Percentiles rank a stretch among this genome's conserved stretches.
phyloP scores from a whole-genome alignment of 1,140 invertebrate species.

The Glossosoma conforme region DNA sequence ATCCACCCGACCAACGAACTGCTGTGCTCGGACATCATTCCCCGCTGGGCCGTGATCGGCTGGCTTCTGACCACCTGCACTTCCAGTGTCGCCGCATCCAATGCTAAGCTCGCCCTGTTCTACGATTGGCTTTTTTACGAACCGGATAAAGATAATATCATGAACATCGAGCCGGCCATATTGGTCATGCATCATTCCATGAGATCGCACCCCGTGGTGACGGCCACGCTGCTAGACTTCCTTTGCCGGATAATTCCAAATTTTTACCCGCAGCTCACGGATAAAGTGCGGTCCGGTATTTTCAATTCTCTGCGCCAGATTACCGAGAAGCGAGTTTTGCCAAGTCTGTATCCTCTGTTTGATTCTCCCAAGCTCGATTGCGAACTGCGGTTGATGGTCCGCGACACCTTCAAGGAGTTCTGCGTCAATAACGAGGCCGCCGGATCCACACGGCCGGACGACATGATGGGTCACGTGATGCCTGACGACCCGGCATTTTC shows the following conservation, averaged over 20 bases:
- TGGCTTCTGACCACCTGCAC: conserved; percentile 97
- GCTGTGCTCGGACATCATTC: conserved; percentile 96
- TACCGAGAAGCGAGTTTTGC: conserved; percentile 88
- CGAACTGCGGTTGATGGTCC: conserved; percentile 78
- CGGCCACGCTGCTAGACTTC: conserved; percentile 91
- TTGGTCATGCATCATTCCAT: conserved; percentile 97
- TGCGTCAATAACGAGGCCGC: conserved; percentile 56
- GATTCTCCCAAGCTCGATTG: conserved; percentile 89
- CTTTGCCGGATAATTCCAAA: conserved; percentile 93
- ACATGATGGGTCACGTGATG: conserved; percentile 46
- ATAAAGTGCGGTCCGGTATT: conserved; percentile 85
- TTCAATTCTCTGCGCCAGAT: conserved; percentile 90
- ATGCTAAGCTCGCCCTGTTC: conserved; percentile 93
- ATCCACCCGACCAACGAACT: conserved; percentile 98
- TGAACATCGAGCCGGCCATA: conserved; percentile 99
- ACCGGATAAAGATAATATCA: conserved; percentile 93
- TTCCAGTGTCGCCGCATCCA: conserved; percentile 87
- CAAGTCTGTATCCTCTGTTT: conserved; percentile 84
- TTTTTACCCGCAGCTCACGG: conserved; percentile 79
- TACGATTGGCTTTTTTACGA: conserved; percentile 98
- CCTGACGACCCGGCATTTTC: conserved; percentile 64
- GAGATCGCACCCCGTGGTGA: conserved; percentile 91
- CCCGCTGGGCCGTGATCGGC: conserved; percentile 96
- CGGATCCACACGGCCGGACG: conserved; percentile 52
- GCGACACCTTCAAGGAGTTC: conserved; percentile 90